Base-by-base conservation (phyloP, 2,888 invertebrate species). In the Trachelus tabidus region DNA sequence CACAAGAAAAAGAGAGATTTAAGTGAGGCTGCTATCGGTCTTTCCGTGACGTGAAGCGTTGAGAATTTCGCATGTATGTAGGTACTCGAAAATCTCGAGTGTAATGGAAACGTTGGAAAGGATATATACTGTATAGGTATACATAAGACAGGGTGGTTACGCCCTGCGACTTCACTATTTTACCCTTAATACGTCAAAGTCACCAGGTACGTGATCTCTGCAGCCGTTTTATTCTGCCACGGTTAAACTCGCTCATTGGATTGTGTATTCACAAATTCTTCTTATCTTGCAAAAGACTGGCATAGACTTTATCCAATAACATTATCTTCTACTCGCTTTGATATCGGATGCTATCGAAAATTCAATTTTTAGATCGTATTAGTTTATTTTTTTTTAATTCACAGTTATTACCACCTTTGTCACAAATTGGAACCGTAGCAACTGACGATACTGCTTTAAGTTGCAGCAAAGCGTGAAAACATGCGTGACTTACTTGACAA, bases 221-320 rank as follows among this genome's bases (percentile, higher is more conserved):
- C 75, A 33, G 75, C 34, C 73, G 73, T 75, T 75, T 78, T 76
- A 33, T 71, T 69, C 35, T 33, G 56, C 40, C 56, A 71, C 40
- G 69, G 40, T 75, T 71, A 56, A 75, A 68, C n/a, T 74, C 71
- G 2, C 68, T 35, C 34, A 73, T 76, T 56, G 78, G n/a, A 76
- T 78, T 73, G n/a, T 76, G 68, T 73, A 76, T 73, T 73, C 78
- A 34, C 34, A 73, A 78, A 76, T 78, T 68, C 78, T n/a, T 69
- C 78, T 76, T 75, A 78, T 76, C 73, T 76, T 76, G 71, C 34
- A 69, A 76, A 76, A 76, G 35, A 78, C 73, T 78, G 68, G 76
- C 68, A 76, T 73, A 40, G 35, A 68, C 37, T 76, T 34, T 73
- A 68, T 33, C 37, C 23, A 37, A 71, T 37, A 75, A 71, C 56